These are phyloP conservation scores for Hassar affinis DNA, from an alignment of 2,113 vertebrate genomes.

Conservation along the genomic window DNA sequence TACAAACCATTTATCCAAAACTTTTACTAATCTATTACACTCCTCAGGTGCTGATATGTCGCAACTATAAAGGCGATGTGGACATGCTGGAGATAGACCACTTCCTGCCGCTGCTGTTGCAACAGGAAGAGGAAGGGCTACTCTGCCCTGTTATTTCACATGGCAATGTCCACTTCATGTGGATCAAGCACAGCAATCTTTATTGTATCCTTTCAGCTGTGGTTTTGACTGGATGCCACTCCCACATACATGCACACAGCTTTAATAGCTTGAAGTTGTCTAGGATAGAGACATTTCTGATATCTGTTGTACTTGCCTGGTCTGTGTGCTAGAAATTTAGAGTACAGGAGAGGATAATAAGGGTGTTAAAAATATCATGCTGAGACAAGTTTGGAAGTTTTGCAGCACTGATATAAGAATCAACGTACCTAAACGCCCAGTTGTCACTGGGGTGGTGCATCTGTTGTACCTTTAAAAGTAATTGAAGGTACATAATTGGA, in stretches of 20 bases:
- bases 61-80: conserved; percentile 91
- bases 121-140: conserved; percentile 83
- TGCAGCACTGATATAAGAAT: neutral
- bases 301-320: neutral
- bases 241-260: neutral
- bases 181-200: conserved; percentile 94
- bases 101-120: conserved; percentile 86
- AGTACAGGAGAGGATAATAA: neutral
- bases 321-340: neutral
- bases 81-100: conserved; percentile 86
- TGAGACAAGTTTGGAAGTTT: neutral
- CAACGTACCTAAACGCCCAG: neutral
- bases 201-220: conserved; percentile 82
- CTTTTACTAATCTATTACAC: neutral
- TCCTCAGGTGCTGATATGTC: conserved; percentile 85
- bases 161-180: conserved; percentile 85
- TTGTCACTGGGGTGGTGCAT: neutral
- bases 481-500: too few relatives aligned
- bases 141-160: conserved; percentile 78
- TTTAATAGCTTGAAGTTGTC: neutral
- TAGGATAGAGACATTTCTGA: neutral
- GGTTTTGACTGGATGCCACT: neutral
- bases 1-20: neutral
- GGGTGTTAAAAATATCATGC: neutral
- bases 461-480: neutral